Percentiles rank a stretch among this genome's conserved stretches.
Evolutionary conservation across 2,888 invertebrate species (phyloP).

Genomic region (Neuroscelio doddi): DNA sequence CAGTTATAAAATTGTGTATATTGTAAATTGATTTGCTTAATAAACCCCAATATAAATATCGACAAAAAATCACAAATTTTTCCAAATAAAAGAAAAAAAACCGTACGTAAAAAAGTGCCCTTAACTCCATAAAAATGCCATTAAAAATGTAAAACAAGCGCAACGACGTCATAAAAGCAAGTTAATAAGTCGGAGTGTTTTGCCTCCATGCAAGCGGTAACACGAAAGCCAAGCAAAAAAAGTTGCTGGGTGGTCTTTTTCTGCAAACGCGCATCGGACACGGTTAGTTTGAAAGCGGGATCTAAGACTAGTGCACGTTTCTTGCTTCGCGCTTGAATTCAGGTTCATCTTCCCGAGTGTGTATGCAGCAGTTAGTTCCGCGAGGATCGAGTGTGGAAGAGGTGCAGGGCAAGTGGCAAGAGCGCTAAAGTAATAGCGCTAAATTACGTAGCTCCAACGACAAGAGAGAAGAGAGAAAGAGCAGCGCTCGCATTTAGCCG

Average conservation of each 20-base stretch:
- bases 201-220: too few species aligned
- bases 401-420: neutral
- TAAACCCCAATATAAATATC: too few species aligned
- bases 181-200: constrained; percentile 39
- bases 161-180: constrained; percentile 32
- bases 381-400: neutral
- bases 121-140: constrained; percentile 26
- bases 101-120: constrained; percentile 1
- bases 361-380: constrained; percentile 20
- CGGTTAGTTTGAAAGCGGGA: constrained; percentile 31
- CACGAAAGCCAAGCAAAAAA: constrained; percentile 33
- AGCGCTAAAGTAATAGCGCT: constrained; percentile 40
- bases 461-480: constrained; percentile 20
- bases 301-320: constrained; percentile 30
- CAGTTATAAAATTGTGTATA: too few species aligned
- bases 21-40: too few species aligned
- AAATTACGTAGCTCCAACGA: constrained; percentile 42
- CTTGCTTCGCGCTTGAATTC: constrained; percentile 27
- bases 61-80: too few species aligned
- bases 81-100: too few species aligned
- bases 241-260: constrained; percentile 38
- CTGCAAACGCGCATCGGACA: constrained; percentile 14
- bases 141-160: constrained; percentile 39
- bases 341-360: constrained; percentile 9
- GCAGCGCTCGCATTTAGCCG: constrained; percentile 1